These are phyloP conservation scores for Callipepla squamata DNA, from an alignment of 2,113 vertebrate species.

Conservation along the genomic window DNA sequence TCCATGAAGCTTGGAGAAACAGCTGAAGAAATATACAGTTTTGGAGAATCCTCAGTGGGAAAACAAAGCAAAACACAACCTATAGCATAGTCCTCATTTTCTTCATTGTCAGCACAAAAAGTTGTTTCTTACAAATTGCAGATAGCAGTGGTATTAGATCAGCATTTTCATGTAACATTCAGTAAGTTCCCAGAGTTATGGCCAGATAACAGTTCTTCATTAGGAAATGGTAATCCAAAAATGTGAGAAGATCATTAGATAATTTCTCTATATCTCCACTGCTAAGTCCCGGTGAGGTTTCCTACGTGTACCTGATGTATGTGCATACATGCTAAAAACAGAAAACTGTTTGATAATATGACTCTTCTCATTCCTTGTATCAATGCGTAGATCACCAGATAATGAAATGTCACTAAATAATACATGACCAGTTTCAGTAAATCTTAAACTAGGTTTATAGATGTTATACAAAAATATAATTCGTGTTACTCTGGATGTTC, in stretches of 20 bases:
- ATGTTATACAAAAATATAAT: neutral
- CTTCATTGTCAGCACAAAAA: neutral
- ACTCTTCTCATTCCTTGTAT: neutral
- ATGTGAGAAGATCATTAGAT: neutral
- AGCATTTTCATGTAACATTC: neutral
- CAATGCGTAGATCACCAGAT: neutral
- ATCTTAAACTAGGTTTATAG: neutral
- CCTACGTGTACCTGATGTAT: neutral
- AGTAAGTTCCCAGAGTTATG: neutral
- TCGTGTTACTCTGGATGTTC: neutral
- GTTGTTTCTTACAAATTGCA: neutral
- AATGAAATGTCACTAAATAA: neutral
- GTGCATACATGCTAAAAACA: neutral
- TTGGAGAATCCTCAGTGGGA: neutral
- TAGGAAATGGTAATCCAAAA: neutral
- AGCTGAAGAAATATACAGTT: neutral
- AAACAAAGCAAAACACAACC: neutral
- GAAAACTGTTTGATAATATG: neutral
- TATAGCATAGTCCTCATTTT: neutral
- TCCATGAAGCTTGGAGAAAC: neutral
- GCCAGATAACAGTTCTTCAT: neutral
- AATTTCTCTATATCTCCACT: neutral
- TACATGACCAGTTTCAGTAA: neutral
- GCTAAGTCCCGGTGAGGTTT: neutral
- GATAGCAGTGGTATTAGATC: neutral